Percentiles rank a stretch among this genome's conserved stretches.
These are phyloP conservation scores for Actinemys pallida DNA, from an alignment of 2,113 vertebrate species.

Conservation along the genomic window DNA sequence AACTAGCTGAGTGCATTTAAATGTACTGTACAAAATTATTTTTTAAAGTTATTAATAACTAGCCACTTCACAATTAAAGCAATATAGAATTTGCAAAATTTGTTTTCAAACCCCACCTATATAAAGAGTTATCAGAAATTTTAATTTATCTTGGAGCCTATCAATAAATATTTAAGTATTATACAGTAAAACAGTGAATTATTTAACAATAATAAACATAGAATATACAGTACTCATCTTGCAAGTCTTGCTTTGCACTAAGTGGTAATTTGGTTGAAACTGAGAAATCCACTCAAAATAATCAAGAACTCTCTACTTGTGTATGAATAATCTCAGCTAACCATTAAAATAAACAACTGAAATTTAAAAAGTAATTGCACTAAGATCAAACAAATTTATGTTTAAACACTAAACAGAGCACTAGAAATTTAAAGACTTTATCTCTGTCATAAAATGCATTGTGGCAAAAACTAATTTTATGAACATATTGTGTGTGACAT, in stretches of 20 bases:
- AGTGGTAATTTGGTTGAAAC: slow-evolving; percentile 75
- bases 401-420: slow-evolving; percentile 40
- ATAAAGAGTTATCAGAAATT: neutral
- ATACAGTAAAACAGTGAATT: neutral
- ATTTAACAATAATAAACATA: slow-evolving; percentile 32
- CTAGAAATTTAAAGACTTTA: slow-evolving; percentile 45
- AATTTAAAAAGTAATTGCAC: slow-evolving; percentile 54
- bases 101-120: neutral
- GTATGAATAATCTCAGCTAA: slow-evolving; percentile 63
- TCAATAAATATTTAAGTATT: neutral
- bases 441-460: slow-evolving; percentile 44
- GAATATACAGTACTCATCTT: slow-evolving; percentile 54
- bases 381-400: slow-evolving; percentile 56
- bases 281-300: slow-evolving; percentile 73
- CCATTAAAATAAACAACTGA: slow-evolving; percentile 51
- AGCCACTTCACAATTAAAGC: slow-evolving; percentile 28
- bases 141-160: neutral
- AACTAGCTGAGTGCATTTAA: slow-evolving; percentile 1
- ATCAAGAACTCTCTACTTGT: slow-evolving; percentile 62
- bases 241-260: slow-evolving; percentile 63
- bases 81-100: slow-evolving; percentile 23
- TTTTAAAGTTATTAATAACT: slow-evolving; percentile 51
- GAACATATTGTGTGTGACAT: slow-evolving; percentile 59
- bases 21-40: neutral
- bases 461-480: slow-evolving; percentile 44